phyloP scores from a whole-genome alignment of 2,888 invertebrate species.

The Eledona agricola region DNA sequence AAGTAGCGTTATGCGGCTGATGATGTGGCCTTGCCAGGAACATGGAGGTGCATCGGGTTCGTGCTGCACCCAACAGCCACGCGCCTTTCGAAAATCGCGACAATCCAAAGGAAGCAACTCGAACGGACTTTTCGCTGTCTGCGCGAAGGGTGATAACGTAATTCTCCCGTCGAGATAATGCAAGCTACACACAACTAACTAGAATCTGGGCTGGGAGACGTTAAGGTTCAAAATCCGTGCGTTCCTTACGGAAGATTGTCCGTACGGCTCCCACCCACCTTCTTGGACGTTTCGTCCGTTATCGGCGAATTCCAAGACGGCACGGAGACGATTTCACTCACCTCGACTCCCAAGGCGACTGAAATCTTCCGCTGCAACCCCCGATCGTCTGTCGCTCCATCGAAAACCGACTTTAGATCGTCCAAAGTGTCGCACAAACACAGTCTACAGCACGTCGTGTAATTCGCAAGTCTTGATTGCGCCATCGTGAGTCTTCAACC shows the following conservation, averaged over 20 bases:
- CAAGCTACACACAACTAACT: too few relatives aligned
- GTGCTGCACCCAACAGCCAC: conserved; percentile 1
- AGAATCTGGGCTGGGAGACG: conserved; percentile 63
- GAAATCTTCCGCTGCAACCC: conserved; percentile 72
- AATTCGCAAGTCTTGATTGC: conserved; percentile 46
- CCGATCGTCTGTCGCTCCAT: conserved; percentile 47
- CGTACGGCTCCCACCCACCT: conserved; percentile 65
- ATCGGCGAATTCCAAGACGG: conserved; percentile 30
- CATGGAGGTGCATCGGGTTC: conserved; percentile 12
- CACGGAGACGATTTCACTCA: conserved; percentile 59
- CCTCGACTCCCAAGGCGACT: conserved; percentile 73
- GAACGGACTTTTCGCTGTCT: conserved; percentile 1
- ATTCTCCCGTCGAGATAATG: conserved; percentile 14
- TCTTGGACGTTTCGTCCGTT: conserved; percentile 36
- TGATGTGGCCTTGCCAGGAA: conserved; percentile 24
- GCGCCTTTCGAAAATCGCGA: too few relatives aligned
- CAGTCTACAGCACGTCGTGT: conserved; percentile 59
- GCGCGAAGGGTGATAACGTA: conserved; percentile 19
- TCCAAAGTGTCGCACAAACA: conserved; percentile 58
- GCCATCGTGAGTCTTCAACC: conserved; percentile 33
- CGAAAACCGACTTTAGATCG: conserved; percentile 57
- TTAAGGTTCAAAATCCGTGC: conserved; percentile 69
- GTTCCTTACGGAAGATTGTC: conserved; percentile 65
- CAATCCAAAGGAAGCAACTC: neutral
- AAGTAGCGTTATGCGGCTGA: conserved; percentile 11